phyloP scores from a whole-genome alignment of 2,113 vertebrate genomes.

The Panurus biarmicus region DNA sequence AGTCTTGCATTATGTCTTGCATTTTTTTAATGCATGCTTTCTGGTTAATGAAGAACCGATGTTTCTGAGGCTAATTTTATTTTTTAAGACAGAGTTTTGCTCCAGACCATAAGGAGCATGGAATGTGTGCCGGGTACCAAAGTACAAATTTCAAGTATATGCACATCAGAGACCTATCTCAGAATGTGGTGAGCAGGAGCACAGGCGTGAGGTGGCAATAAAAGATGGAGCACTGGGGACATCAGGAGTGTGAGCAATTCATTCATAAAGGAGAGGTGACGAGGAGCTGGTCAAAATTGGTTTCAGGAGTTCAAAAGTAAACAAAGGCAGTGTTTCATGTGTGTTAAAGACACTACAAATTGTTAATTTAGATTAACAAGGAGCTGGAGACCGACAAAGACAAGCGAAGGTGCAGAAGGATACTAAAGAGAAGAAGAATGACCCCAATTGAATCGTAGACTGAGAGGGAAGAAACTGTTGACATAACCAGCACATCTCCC shows the following conservation, averaged over 20 bases:
- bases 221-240: neutral
- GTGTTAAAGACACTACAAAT: neutral
- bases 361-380: neutral
- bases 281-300: neutral
- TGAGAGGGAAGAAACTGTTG: neutral
- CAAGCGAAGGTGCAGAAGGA: neutral
- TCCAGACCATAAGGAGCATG: neutral
- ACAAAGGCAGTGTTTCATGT: neutral
- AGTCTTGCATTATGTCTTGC: neutral
- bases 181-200: neutral
- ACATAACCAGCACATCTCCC: neutral
- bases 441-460: neutral
- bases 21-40: neutral
- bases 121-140: neutral
- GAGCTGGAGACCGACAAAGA: neutral
- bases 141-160: neutral
- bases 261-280: neutral
- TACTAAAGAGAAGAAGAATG: neutral
- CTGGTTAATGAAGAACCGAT: neutral
- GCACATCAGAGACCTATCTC: neutral
- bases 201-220: neutral
- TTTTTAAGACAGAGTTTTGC: neutral
- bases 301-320: neutral
- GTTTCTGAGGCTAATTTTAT: neutral
- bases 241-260: neutral